A percentile compares a stretch with the other conserved stretches of the same genome.
Evolutionary conservation across 2,888 invertebrate genomes (phyloP).

Genomic region (Drosophila putrida): DNA sequence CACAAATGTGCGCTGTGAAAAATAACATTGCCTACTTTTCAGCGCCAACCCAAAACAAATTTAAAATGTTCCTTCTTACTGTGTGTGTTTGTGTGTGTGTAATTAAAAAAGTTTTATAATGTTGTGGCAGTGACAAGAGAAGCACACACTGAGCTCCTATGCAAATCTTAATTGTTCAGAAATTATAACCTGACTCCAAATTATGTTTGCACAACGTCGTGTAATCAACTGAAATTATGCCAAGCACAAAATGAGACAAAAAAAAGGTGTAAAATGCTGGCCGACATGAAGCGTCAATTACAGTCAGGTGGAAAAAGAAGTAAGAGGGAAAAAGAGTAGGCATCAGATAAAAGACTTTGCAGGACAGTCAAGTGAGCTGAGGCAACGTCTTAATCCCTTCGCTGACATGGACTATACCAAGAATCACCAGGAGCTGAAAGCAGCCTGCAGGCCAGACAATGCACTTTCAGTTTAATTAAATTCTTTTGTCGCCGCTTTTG

Average conservation of each 20-base stretch:
- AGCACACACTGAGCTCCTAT: conserved; percentile 55
- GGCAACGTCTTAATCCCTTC: conserved; percentile 69
- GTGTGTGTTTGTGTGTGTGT: conserved; percentile 26
- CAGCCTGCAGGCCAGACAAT: conserved; percentile 48
- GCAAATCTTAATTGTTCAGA: conserved; percentile 71
- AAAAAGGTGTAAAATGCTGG: conserved; percentile 11
- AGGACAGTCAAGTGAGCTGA: conserved; percentile 35
- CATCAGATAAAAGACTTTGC: conserved; percentile 38
- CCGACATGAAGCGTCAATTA: conserved; percentile 42
- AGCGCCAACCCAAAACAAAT: conserved; percentile 32
- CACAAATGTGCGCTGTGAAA: conserved; percentile 1
- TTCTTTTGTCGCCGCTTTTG: conserved; percentile 69
- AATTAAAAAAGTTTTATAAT: conserved; percentile 77
- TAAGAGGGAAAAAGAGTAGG: background rate
- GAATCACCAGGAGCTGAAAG: background rate
- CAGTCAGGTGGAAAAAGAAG: conserved; percentile 4
- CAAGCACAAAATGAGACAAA: background rate
- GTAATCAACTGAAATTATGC: conserved; percentile 54
- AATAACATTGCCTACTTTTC: conserved; percentile 42
- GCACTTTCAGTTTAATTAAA: conserved; percentile 71
- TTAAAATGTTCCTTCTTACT: conserved; percentile 4
- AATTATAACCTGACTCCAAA: conserved; percentile 61
- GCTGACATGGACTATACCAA: conserved; percentile 40
- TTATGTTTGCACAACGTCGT: conserved; percentile 62
- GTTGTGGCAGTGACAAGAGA: conserved; percentile 33